phyloP scores from a whole-genome alignment of 2,113 vertebrate genomes.

The Callionymus lyra region DNA sequence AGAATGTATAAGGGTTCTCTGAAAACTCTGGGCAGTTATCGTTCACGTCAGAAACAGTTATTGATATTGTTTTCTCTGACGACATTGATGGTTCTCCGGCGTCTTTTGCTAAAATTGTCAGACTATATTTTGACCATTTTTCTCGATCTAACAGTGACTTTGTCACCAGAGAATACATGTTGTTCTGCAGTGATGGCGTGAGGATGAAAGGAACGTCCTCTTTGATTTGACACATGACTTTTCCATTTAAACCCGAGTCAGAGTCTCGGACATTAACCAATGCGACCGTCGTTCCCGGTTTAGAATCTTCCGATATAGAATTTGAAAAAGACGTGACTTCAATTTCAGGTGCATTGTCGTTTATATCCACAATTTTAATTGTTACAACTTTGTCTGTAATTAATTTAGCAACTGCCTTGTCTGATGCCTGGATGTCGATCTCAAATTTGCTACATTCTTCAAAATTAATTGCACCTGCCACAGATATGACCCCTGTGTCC shows the following conservation, averaged over 20 bases:
- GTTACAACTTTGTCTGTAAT: slow-evolving; percentile 27
- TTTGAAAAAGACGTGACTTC: slow-evolving; percentile 76
- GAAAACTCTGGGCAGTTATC: slow-evolving; percentile 50
- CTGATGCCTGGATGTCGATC: no score
- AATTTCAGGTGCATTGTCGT: slow-evolving; percentile 76
- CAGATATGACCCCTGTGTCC: slow-evolving; percentile 28
- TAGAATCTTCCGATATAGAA: slow-evolving; percentile 55
- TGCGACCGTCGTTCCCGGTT: slow-evolving; percentile 39
- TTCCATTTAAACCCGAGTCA: slow-evolving; percentile 47
- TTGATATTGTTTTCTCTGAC: slow-evolving; percentile 23
- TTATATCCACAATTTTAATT: slow-evolving; percentile 28
- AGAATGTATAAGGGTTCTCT: slow-evolving; percentile 24
- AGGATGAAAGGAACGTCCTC: slow-evolving; percentile 34
- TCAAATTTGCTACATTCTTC: slow-evolving; percentile 31
- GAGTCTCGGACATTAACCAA: slow-evolving; percentile 41
- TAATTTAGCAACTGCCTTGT: slow-evolving; percentile 4
- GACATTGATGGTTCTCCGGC: slow-evolving; percentile 23
- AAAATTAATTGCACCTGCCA: slow-evolving; percentile 33
- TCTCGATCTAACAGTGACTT: slow-evolving; percentile 38
- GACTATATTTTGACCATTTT: slow-evolving; percentile 17
- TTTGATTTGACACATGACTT: slow-evolving; percentile 52
- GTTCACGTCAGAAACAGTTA: slow-evolving; percentile 54
- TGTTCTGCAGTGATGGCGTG: slow-evolving; percentile 28
- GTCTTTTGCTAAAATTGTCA: slow-evolving; percentile 41
- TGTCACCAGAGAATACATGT: slow-evolving; percentile 45